Evolutionary conservation across 2,113 vertebrate genomes (phyloP), one percentile per base, ranked within the genome.

Genomic region (Cavia porcellus): DNA sequence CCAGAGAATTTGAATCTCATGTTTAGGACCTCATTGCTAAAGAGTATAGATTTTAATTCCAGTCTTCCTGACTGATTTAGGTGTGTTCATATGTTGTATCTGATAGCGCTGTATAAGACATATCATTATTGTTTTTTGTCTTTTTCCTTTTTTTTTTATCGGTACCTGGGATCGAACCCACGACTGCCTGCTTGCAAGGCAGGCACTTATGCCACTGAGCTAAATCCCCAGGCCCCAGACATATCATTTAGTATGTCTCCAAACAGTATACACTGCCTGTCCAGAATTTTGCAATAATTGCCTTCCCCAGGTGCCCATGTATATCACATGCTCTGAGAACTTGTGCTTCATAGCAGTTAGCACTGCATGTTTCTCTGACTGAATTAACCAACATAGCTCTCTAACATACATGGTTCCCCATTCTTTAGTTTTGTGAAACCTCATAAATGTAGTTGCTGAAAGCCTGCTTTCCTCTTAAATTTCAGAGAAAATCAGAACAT

Each of bases 371-470:
- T 75, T 30, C 28, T 50, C 45, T 93, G n/a, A 24, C 19, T 88
- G 80, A 84, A 50, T 91, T 74, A 64, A 42, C 25, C 19, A 25
- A 38, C 4, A 24, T 38, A 47, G 15, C 11, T 96, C 74, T 52
- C 19, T 30, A 62, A 70, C 19, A 42, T 57, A 30, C 4, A 35
- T 35, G 15, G 12, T 12, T 75, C 2, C 45, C 20, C 17, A n/a
- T 66, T 87, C 59, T 32, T 11, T 45, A 30, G 28, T 30, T 90
- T 93, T 11, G 30, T 89, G 30, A 30, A 79, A 17, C 7, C 45
- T 82, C 5, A 9, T 42, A 64, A 96, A 93, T 61, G 35, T 87
- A 38, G 86, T 81, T 35, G 32, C 25, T 89, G 79, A 95, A 80
- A 92, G 3, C 12, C 35, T 64, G 22, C 24, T 83, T 96, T 62